Percentiles rank a stretch among this genome's conserved stretches.
Evolutionary conservation across 2,797 vertebrate species (phyloP).

Genomic region (Gymnothorax reevesii): DNA sequence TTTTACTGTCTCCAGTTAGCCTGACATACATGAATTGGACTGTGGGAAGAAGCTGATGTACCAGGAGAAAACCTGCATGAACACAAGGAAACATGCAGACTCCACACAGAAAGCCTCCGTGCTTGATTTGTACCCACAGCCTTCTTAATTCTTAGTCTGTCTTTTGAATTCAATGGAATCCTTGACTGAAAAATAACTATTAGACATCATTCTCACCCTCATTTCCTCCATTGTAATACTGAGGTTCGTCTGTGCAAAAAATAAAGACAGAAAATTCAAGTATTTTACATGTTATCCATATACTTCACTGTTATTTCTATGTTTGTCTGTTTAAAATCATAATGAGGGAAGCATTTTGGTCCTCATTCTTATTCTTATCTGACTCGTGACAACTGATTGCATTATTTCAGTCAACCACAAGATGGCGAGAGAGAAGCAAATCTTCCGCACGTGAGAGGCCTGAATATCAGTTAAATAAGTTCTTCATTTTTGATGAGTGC

Average conservation of each 20-base stretch:
- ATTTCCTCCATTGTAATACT: constrained; percentile 52
- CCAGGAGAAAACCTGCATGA: no score
- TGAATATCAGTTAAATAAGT: no score
- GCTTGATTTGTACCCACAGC: no score
- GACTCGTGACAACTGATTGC: neutral
- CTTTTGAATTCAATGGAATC: neutral
- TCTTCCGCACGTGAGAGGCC: no score
- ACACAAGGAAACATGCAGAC: no score
- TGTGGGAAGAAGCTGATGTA: no score
- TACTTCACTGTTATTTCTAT: neutral
- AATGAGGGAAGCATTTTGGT: neutral
- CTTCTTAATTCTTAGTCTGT: neutral
- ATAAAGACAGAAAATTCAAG: neutral
- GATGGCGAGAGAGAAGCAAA: constrained; percentile 49
- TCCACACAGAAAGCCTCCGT: no score
- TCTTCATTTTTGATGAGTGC: no score
- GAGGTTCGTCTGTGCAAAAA: constrained; percentile 53
- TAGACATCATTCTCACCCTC: constrained; percentile 51
- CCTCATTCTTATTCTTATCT: neutral
- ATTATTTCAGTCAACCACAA: constrained; percentile 40
- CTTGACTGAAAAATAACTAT: neutral
- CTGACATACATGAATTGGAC: no score
- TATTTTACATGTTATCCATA: constrained; percentile 3
- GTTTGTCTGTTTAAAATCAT: neutral
- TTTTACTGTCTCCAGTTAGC: no score